These are phyloP conservation scores for Pangasius macronema DNA, from an alignment of 2,797 vertebrate species.

Conservation along the genomic window DNA sequence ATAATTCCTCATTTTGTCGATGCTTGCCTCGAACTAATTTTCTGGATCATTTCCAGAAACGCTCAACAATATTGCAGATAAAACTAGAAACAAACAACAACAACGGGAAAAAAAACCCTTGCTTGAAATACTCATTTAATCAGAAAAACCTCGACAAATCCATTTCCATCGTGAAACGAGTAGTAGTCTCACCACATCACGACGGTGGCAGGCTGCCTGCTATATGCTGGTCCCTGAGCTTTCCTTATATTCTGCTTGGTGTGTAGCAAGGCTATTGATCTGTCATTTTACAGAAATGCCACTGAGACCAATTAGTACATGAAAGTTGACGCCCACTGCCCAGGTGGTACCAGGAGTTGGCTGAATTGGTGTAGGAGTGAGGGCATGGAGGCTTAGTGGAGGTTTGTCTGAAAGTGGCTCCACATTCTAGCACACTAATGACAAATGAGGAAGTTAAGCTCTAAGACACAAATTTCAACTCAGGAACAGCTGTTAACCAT, in stretches of 20 bases:
- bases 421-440: not conserved
- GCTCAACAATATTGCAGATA: not conserved
- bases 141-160: no score
- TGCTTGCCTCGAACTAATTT: not conserved
- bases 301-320: constrained; percentile 60
- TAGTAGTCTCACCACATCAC: no score
- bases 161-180: no score
- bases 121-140: no score
- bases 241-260: constrained; percentile 9
- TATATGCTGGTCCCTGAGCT: not conserved
- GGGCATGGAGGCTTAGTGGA: constrained; percentile 3
- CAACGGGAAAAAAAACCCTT: not conserved
- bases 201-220: not conserved
- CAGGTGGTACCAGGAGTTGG: constrained; percentile 19
- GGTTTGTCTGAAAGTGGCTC: constrained; percentile 16
- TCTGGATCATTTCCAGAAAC: constrained; percentile 31
- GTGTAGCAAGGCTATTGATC: constrained; percentile 41
- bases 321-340: constrained; percentile 45
- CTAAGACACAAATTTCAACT: not conserved
- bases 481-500: not conserved
- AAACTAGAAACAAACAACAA: not conserved
- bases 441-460: not conserved
- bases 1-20: not conserved
- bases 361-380: not conserved
- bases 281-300: constrained; percentile 39